phyloP scores from a whole-genome alignment of 2,888 invertebrate genomes.

The Plebejus melissa region DNA sequence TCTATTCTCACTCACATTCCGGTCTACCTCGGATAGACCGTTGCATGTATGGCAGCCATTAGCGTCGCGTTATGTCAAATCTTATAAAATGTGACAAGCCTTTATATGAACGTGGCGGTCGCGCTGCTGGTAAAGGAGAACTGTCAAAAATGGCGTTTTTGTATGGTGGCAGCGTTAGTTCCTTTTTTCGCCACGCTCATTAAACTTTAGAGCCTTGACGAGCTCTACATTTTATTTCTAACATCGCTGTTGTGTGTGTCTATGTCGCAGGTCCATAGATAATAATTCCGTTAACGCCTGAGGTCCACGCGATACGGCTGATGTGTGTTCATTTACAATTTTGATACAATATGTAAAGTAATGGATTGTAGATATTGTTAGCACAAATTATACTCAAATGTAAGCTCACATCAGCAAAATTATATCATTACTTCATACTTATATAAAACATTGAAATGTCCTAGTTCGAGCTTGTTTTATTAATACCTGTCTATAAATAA shows the following conservation, averaged over 20 bases:
- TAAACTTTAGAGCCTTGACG: too few relatives aligned
- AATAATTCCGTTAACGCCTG: background rate
- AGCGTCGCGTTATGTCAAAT: too few relatives aligned
- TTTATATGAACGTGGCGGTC: too few relatives aligned
- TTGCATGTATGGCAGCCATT: too few relatives aligned
- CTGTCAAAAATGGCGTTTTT: too few relatives aligned
- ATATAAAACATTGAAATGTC: constrained; percentile 26
- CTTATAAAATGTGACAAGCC: too few relatives aligned
- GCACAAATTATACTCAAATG: constrained; percentile 25
- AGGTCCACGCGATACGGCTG: constrained; percentile 5
- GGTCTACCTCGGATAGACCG: too few relatives aligned
- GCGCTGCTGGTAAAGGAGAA: too few relatives aligned
- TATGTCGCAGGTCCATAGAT: background rate
- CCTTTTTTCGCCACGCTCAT: too few relatives aligned
- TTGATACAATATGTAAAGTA: constrained; percentile 16
- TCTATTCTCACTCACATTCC: too few relatives aligned
- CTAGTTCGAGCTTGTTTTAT: background rate
- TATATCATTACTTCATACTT: constrained; percentile 8
- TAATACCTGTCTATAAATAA: background rate
- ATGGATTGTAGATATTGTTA: constrained; percentile 19
- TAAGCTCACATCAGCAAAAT: constrained; percentile 15
- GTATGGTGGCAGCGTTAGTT: too few relatives aligned
- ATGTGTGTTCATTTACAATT: constrained; percentile 28
- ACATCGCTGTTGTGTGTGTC: background rate
- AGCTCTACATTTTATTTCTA: too few relatives aligned